These are phyloP conservation scores for Onthophagus sagittarius DNA, from an alignment of 2,888 invertebrate species.

Conservation along the genomic window DNA sequence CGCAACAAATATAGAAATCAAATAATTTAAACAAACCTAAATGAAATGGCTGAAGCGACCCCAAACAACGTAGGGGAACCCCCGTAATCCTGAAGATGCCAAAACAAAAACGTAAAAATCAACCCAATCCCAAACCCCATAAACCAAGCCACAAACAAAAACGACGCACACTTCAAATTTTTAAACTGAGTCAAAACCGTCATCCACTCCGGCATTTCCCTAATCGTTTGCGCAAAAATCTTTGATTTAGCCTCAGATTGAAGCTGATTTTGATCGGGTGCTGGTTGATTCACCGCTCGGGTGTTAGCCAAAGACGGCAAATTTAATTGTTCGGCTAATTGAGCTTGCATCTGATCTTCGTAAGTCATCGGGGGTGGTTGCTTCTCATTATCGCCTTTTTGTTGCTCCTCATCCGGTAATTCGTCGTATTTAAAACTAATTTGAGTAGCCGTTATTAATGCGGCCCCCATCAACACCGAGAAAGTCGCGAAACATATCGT, in stretches of 20 bases:
- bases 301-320: slow-evolving; percentile 72
- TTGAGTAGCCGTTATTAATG: slow-evolving; percentile 87
- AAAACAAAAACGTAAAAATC: slow-evolving; percentile 98
- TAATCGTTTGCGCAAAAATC: slow-evolving; percentile 87
- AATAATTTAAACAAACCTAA: too few species aligned
- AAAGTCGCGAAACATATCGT: slow-evolving; percentile 98
- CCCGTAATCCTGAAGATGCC: slow-evolving; percentile 95
- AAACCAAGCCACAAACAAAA: slow-evolving; percentile 96
- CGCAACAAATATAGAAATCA: too few species aligned
- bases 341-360: slow-evolving; percentile 79
- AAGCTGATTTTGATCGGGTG: slow-evolving; percentile 30
- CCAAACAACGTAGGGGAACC: slow-evolving; percentile 97
- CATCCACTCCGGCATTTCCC: slow-evolving; percentile 91
- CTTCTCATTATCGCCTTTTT: slow-evolving; percentile 32
- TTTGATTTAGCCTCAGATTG: slow-evolving; percentile 63
- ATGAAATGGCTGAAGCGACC: too few species aligned
- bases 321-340: slow-evolving; percentile 77
- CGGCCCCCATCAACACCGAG: slow-evolving; percentile 93
- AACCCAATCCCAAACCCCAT: slow-evolving; percentile 99
- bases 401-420: slow-evolving; percentile 37
- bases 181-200: slow-evolving; percentile 87
- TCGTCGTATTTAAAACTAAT: slow-evolving; percentile 69
- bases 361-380: slow-evolving; percentile 51
- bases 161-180: slow-evolving; percentile 84
- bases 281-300: slow-evolving; percentile 48